Evolutionary conservation across 2,113 vertebrate genomes (phyloP), one percentile per base, ranked within the genome.

Genomic region (Python bivittatus): DNA sequence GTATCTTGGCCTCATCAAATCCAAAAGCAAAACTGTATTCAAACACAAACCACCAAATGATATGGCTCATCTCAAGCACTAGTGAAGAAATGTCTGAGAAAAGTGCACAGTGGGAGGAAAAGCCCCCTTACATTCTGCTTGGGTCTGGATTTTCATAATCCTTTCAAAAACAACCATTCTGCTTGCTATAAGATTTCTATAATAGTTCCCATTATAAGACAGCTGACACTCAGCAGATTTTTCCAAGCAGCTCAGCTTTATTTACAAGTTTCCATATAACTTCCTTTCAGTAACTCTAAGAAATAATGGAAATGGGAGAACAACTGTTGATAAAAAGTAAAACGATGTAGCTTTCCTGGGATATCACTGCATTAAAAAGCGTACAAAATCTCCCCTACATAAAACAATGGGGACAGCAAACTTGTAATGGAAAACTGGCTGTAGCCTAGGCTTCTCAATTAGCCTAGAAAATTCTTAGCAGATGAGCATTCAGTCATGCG

Each of bases 71-170:
- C 11, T 38, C 38, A 22, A 44, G 3, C 6, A 22, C 72, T 79
- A 42, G 72, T 79, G 72, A 79, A 79, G 72, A 79, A 54, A 27
- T 88, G 22, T 29, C 53, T 57, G 68, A 92, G 91, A 92, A n/a
- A 88, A 12, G n/a, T 29, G 48, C 85, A 54, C 13, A 90, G 52
- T 6, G 23, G 83, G 10, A 8, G n/a, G 5, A 10, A 4, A 10
- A 0, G 3, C 22, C 38, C 38, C 72, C 15, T 54, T 42, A 33
- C 2, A 57, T 27, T 53, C 17, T 90, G 72, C 22, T 54, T 84
- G 53, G n/a, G 8, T 29, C 33, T 90, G 64, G 64, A 13, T 25
- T 90, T 68, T 53, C 64, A 79, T 54, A 72, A 83, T 79, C 3
- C 33, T 54, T 58, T 90, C 9, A 58, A 42, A 38, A 42, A 56